These are phyloP conservation scores for Lucinisca nassula DNA, from an alignment of 2,888 invertebrate species.

Conservation along the genomic window DNA sequence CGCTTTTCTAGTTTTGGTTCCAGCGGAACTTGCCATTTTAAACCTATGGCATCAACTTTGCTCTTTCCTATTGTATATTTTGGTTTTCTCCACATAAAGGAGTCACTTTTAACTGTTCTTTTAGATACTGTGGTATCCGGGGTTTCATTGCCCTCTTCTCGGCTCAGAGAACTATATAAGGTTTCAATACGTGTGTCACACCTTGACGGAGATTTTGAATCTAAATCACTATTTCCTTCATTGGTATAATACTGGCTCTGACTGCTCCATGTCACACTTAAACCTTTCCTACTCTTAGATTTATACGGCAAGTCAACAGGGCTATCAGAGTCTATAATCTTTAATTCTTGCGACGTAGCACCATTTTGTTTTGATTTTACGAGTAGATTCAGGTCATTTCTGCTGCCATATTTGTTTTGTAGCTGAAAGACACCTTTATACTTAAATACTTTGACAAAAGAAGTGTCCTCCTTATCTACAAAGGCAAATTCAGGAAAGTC, in stretches of 20 bases:
- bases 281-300: constrained; percentile 68
- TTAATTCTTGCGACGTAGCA: background rate
- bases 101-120: constrained; percentile 50
- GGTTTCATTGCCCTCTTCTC: constrained; percentile 31
- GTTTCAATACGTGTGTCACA: constrained; percentile 30
- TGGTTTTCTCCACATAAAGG: constrained; percentile 35
- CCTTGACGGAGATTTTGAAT: constrained; percentile 32
- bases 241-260: constrained; percentile 56
- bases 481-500: constrained; percentile 57
- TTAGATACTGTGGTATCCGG: background rate
- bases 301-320: constrained; percentile 57
- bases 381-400: constrained; percentile 8
- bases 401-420: constrained; percentile 72
- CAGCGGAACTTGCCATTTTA: constrained; percentile 71
- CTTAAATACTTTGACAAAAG: constrained; percentile 75
- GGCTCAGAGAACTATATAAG: background rate
- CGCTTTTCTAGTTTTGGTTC: constrained; percentile 16
- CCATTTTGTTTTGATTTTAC: background rate
- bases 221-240: constrained; percentile 30
- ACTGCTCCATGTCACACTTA: constrained; percentile 75
- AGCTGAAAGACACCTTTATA: constrained; percentile 72
- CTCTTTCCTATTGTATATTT: constrained; percentile 47
- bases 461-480: constrained; percentile 73
- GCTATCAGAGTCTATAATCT: constrained; percentile 41
- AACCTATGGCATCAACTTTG: constrained; percentile 73